phyloP scores from a whole-genome alignment of 2,888 invertebrate genomes.

The Diachrysia chrysitis region DNA sequence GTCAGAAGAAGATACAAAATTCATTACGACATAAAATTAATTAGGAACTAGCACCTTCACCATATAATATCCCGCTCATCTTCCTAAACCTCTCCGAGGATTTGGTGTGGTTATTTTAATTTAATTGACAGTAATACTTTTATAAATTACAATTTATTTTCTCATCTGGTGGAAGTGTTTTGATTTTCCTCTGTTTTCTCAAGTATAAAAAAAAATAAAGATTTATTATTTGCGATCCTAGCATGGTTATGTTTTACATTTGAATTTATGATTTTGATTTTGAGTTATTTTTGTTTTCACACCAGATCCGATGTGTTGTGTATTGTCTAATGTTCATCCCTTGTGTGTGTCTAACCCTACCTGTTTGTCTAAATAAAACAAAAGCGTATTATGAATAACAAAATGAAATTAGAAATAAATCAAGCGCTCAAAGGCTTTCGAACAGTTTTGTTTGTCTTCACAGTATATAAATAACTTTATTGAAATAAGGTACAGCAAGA shows the following conservation, averaged over 20 bases:
- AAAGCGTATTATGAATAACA: conserved; percentile 79
- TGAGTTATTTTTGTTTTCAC: conserved; percentile 84
- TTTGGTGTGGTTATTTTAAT: conserved; percentile 89
- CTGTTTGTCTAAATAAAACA: conserved; percentile 87
- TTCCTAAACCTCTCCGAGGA: conserved; percentile 88
- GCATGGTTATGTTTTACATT: conserved; percentile 85
- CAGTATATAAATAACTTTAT: conserved; percentile 70
- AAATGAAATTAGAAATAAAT: conserved; percentile 74
- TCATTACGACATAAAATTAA: conserved; percentile 78
- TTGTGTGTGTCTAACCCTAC: conserved; percentile 95
- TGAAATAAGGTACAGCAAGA: conserved; percentile 69
- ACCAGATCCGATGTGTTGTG: conserved; percentile 92
- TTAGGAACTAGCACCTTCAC: conserved; percentile 85
- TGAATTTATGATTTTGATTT: conserved; percentile 73
- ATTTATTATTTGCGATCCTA: conserved; percentile 83
- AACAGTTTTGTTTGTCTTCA: conserved; percentile 88
- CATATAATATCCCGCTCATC: conserved; percentile 83
- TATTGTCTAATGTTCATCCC: conserved; percentile 97
- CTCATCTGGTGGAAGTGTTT: conserved; percentile 89
- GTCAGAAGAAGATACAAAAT: conserved; percentile 79
- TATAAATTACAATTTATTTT: conserved; percentile 82
- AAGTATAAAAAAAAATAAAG: conserved; percentile 80
- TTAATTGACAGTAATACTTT: conserved; percentile 79
- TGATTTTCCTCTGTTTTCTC: conserved; percentile 88
- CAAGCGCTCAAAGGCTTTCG: conserved; percentile 83